These are phyloP conservation scores for Heterotis niloticus DNA, from an alignment of 2,113 vertebrate genomes.

Conservation along the genomic window DNA sequence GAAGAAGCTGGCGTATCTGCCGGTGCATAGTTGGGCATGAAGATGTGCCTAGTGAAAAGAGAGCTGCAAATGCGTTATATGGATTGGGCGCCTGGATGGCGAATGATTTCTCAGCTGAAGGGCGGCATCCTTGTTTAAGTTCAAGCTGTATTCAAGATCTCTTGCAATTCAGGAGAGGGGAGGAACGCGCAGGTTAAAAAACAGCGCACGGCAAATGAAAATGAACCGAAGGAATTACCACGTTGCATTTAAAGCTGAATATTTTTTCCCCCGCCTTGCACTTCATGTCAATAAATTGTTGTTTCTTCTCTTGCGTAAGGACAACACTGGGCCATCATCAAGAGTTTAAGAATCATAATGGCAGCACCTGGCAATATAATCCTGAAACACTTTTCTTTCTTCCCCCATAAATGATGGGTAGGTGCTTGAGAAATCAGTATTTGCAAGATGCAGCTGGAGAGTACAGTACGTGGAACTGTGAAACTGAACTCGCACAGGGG, in stretches of 20 bases:
- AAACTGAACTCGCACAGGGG: too few species aligned
- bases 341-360: neutral
- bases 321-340: slow-evolving; percentile 2
- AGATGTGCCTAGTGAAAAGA: neutral
- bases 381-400: neutral
- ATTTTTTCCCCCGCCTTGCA: neutral
- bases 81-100: neutral
- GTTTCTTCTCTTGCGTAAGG: slow-evolving; percentile 3
- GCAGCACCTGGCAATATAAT: neutral
- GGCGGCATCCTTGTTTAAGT: neutral
- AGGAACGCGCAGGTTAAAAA: neutral
- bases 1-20: too few species aligned
- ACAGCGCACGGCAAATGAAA: slow-evolving; percentile 2
- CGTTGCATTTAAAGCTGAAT: slow-evolving; percentile 5
- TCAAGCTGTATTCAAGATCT: neutral
- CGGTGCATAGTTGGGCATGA: slow-evolving; percentile 6
- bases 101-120: neutral
- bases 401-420: too few species aligned
- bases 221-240: slow-evolving; percentile 15
- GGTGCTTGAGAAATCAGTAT: too few species aligned
- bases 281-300: slow-evolving; percentile 15
- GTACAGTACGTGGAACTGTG: too few species aligned
- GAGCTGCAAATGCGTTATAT: neutral
- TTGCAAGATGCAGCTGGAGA: too few species aligned
- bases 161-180: neutral